Evolutionary conservation across 64 coral and sea anemone genomes (phyloP).

Genomic region (Montipora capricornis): DNA sequence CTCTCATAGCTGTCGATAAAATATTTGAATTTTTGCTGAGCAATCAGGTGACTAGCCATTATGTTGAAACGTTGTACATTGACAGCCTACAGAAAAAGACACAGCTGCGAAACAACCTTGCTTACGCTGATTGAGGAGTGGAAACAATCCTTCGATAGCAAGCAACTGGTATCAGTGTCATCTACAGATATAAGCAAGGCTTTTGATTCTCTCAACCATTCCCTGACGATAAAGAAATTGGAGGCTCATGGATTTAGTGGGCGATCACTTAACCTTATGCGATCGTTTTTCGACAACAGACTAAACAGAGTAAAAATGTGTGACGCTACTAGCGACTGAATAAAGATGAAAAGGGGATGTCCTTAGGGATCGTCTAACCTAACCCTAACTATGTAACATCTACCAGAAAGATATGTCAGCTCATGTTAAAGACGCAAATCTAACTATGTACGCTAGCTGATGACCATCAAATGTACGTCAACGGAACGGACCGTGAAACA

Average conservation of each 20-base stretch:
- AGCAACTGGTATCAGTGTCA: background rate
- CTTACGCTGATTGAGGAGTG: conserved; percentile 8
- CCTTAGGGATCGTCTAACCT: conserved; percentile 6
- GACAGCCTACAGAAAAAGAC: background rate
- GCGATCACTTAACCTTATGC: background rate
- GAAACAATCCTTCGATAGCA: background rate
- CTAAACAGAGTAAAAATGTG: background rate
- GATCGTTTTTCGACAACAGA: conserved; percentile 19
- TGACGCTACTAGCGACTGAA: background rate
- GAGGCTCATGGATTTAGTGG: conserved; percentile 9
- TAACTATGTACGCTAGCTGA: conserved; percentile 19
- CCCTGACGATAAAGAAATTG: conserved; percentile 11
- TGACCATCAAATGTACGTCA: conserved; percentile 23
- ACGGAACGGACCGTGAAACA: background rate
- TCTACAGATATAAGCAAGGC: conserved; percentile 6
- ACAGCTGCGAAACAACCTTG: conserved; percentile 22
- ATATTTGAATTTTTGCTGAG: too few species aligned
- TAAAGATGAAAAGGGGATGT: conserved; percentile 7
- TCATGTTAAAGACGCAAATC: background rate
- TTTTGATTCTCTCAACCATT: background rate
- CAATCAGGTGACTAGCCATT: background rate
- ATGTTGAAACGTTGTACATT: background rate
- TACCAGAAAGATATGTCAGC: conserved; percentile 23
- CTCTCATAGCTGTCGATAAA: too few species aligned
- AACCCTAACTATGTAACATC: conserved; percentile 19